Conservation (phyloP, 2,888 invertebrate genomes). For the Chaetogeoica ovagalla region DNA sequence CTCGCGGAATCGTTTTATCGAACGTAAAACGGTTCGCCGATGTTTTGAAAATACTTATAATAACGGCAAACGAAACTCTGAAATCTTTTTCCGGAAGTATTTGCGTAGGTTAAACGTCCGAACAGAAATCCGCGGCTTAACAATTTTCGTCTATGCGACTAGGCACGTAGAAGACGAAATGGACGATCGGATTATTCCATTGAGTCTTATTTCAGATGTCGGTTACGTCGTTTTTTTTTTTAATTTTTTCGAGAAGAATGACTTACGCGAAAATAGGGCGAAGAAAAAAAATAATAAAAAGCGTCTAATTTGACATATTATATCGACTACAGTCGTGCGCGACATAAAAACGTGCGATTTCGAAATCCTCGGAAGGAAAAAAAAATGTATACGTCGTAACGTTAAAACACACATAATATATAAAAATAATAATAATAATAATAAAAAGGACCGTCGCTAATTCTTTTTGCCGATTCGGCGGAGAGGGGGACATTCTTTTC, state of each 20-base stretch:
- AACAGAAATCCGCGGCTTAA: no score
- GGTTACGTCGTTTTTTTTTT: background rate
- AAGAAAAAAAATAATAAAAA: background rate
- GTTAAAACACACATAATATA: background rate
- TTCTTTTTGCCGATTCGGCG: conserved; percentile 20
- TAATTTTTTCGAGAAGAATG: no score
- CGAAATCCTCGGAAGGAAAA: conserved; percentile 3
- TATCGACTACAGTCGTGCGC: background rate
- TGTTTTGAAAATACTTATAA: no score
- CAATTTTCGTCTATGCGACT: no score
- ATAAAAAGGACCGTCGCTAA: conserved; percentile 28
- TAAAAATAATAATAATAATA: background rate
- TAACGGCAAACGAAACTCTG: no score
- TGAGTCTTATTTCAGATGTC: no score
- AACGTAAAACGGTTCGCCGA: no score
- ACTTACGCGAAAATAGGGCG: background rate
- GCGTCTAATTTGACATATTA: conserved; percentile 1
- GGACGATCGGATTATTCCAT: no score
- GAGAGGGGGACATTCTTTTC: background rate
- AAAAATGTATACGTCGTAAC: background rate
- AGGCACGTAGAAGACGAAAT: no score
- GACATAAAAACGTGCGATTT: background rate
- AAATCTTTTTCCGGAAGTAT: no score
- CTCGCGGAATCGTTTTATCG: no score
- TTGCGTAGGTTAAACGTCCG: no score